Base-by-base conservation (phyloP, 2,113 vertebrate genomes). In the Calyptommatus sinebrachiatus region DNA sequence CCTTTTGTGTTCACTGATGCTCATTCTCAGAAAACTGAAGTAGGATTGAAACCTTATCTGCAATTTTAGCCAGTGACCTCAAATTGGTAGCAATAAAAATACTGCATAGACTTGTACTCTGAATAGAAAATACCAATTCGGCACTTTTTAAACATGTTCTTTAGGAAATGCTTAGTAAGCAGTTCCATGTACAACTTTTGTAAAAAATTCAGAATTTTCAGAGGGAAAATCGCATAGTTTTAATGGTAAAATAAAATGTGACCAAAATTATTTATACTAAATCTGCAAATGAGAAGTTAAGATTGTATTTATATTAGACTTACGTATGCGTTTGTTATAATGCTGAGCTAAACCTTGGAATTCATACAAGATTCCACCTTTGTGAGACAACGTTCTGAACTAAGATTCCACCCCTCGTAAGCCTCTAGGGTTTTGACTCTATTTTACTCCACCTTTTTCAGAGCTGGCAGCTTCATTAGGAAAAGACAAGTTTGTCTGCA, bases 331-430 rank as follows among this genome's bases (percentile, higher is more conserved):
- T 85, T 78, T 88, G 35, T 76, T 82, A 81, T 83, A 31, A 73
- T 82, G 85, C 71, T 63, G 69, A 79, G 84, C 80, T 50, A 53
- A 0, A 21, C 22, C 79, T 45, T 41, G 84, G 86, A 87, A 87
- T 31, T 10, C 82, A 14, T 62, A 0, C 4, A 63, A 50, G 63
- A 53, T 79, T 78, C 80, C 87, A 89, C 88, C 85, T 7, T 0
- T 71, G 84, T 89, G 85, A 90, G 71, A 75, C 71, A 90, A 90
- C 77, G 28, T 81, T 73, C 53, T 86, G 18, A 69, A 83, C 63
- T 80, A 8, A 65, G 61, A 53, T 73, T 73, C 77, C 2, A 74
- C 57, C 63, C 0, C 72, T 65, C 82, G 21, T 62, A 11, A 7
- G 68, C 78, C 57, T 31, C 67, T 29, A 78, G 46, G 82, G 72